phyloP scores from a whole-genome alignment of 2,113 vertebrate genomes.

The Chaetorhynchus papuensis region DNA sequence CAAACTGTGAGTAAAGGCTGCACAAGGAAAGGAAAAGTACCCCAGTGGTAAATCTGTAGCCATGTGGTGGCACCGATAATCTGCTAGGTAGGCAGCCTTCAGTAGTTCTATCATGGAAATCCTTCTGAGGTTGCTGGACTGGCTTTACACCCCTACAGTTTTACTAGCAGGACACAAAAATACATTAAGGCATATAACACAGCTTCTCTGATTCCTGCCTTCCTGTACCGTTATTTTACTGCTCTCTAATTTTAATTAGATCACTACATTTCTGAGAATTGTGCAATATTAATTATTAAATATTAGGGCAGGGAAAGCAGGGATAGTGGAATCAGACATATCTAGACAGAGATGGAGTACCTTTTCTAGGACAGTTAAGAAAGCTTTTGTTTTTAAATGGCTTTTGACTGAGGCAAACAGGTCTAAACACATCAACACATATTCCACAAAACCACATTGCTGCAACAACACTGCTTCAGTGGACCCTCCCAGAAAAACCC shows the following conservation, averaged over 20 bases:
- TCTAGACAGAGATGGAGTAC: neutral
- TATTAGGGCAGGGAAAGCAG: neutral
- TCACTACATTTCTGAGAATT: neutral
- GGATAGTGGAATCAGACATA: neutral
- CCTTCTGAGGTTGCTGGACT: neutral
- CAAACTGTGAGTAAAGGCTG: neutral
- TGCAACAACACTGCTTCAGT: neutral
- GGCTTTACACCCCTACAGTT: neutral
- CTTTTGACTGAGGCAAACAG: neutral
- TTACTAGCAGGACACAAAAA: neutral
- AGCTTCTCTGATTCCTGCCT: neutral
- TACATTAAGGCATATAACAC: neutral
- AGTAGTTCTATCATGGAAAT: neutral
- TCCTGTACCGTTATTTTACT: neutral
- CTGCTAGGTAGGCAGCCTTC: neutral
- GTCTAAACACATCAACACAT: neutral
- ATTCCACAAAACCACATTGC: neutral
- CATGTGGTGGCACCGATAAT: neutral
- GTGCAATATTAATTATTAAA: neutral
- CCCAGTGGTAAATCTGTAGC: neutral
- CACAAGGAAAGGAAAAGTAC: neutral
- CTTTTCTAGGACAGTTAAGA: neutral
- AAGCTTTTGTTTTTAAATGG: neutral
- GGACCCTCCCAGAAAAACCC: neutral
- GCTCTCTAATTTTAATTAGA: neutral